Evolutionary conservation across 2,113 vertebrate species (phyloP).

Genomic region (Hemichromis elongatus): DNA sequence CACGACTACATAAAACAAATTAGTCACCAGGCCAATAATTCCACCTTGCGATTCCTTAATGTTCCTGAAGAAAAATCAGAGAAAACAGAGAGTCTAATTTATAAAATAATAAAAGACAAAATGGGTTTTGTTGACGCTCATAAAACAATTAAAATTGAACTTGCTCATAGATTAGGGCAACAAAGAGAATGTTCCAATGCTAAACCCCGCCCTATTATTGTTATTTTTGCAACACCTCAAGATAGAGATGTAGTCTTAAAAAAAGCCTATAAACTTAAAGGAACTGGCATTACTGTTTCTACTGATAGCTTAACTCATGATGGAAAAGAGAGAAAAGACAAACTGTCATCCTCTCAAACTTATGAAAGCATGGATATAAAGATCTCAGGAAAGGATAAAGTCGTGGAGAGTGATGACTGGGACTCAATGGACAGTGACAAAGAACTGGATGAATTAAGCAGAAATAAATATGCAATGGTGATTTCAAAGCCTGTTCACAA

Average conservation of each 20-base stretch:
- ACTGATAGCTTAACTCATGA: constrained; percentile 90
- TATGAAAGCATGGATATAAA: constrained; percentile 99
- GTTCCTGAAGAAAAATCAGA: constrained; percentile 91
- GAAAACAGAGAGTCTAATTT: constrained; percentile 83
- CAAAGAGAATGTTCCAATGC: constrained; percentile 93
- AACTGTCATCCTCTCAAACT: constrained; percentile 90
- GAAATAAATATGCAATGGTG: constrained; percentile 85
- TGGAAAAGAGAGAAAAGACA: constrained; percentile 86
- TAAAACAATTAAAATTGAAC: constrained; percentile 87
- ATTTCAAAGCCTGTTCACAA: constrained; percentile 81
- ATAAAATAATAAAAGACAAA: constrained; percentile 88
- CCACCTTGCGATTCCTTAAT: constrained; percentile 89
- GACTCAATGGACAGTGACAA: constrained; percentile 89
- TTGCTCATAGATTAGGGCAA: constrained; percentile 92
- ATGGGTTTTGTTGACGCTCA: constrained; percentile 89
- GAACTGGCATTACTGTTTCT: constrained; percentile 89
- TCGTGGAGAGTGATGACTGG: constrained; percentile 82
- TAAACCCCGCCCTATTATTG: constrained; percentile 93
- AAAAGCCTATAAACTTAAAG: constrained; percentile 98
- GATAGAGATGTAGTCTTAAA: constrained; percentile 94
- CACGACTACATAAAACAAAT: constrained; percentile 98
- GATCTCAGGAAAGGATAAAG: constrained; percentile 78
- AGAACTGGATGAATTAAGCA: constrained; percentile 87
- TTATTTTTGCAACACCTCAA: constrained; percentile 90
- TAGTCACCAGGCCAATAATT: constrained; percentile 86